Evolutionary conservation across 2,888 invertebrate species (phyloP), one percentile per base, ranked within the genome.

Genomic region (Drosophila flavopinicola): DNA sequence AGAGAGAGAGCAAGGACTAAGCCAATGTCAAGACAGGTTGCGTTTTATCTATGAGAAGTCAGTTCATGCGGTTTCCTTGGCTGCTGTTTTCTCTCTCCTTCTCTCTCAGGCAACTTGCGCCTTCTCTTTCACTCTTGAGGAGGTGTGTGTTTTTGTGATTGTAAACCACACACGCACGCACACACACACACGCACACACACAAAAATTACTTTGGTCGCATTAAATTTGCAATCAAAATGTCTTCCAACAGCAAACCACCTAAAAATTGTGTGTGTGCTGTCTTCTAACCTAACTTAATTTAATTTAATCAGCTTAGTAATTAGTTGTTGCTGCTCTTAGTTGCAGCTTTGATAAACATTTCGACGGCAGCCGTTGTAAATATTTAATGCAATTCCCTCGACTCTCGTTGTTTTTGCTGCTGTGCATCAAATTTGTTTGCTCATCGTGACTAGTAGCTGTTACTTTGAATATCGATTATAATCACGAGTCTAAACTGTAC

Each of bases 221-320:
- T 70, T 66, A 54, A 53, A 45, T 60, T 60, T 66, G 53, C 53
- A 57, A 66, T 69, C 57, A 51, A 57, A 69, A 49, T 60, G 48
- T 57, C 66, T 42, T 44, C n/a, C n/a, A n/a, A 23, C 33, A 23
- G 24, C 24, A 32, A 24, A 23, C 7, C 23, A 29, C 4, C 24
- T 17, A 25, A 29, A 37, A 35, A 30, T 47, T 45, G n/a, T 5
- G 44, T 3, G 52, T 23, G 10, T 49, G 49, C 13, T 49, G 29
- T 47, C 15, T 47, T 48, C 44, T 41, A 39, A 35, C 27, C 51
- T n/a, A 52, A 67, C 58, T 52, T 59, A 54, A 63, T 71, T 72
- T 41, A 56, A 72, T 72, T 67, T 67, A 72, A 72, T 67, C 60
- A 72, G 63, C 64, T 64, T 47, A 38, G 66, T 64, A 63, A 72